These are phyloP conservation scores for Neelides sp. DNA, from an alignment of 1,140 invertebrate genomes.

Conservation along the genomic window DNA sequence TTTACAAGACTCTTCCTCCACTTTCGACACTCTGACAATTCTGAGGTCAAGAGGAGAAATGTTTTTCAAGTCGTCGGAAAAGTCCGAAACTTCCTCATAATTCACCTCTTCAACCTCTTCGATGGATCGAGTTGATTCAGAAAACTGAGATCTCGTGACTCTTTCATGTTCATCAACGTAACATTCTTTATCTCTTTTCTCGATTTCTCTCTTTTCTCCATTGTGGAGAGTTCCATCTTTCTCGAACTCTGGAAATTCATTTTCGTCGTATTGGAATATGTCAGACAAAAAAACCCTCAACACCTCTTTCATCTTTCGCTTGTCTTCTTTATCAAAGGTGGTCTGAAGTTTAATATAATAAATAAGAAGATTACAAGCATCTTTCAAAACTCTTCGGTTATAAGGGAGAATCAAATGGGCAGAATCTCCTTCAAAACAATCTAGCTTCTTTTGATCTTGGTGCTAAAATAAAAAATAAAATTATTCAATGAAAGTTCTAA, in stretches of 20 bases:
- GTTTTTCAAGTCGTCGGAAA: no score
- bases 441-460: slow-evolving; percentile 51
- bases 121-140: slow-evolving; percentile 17
- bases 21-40: no score
- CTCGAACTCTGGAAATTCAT: slow-evolving; percentile 90
- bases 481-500: slow-evolving; percentile 5
- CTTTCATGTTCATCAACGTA: no score
- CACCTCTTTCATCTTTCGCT: slow-evolving; percentile 83
- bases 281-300: slow-evolving; percentile 86
- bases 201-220: no score
- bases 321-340: slow-evolving; percentile 92
- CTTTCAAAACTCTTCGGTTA: slow-evolving; percentile 74
- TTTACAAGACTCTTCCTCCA: slow-evolving; percentile 56
- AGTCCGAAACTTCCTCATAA: no score
- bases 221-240: no score
- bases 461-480: slow-evolving; percentile 41
- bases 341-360: slow-evolving; percentile 96
- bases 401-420: slow-evolving; percentile 70
- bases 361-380: slow-evolving; percentile 87
- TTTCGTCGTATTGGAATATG: slow-evolving; percentile 79
- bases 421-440: slow-evolving; percentile 37
- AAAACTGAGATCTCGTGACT: no score
- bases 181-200: no score
- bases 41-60: no score
- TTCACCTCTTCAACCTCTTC: slow-evolving; percentile 13